Percentiles rank a stretch among this genome's conserved stretches.
These are phyloP conservation scores for Leptopilina clavipes DNA, from an alignment of 1,140 invertebrate species.

Conservation along the genomic window DNA sequence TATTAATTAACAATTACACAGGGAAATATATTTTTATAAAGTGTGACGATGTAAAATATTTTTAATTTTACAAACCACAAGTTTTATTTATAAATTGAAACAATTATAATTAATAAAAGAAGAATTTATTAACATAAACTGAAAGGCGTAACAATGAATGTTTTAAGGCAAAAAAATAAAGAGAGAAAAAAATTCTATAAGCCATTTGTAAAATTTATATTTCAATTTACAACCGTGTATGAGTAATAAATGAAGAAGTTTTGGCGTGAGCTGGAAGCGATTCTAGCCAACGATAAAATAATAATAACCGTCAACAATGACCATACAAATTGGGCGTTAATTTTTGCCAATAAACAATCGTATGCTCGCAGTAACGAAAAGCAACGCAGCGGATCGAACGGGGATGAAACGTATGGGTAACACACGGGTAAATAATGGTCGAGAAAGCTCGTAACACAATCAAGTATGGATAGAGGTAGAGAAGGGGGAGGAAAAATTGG, in stretches of 20 bases:
- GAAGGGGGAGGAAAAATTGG: no score
- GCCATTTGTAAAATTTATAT: background rate
- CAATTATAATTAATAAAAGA: no score
- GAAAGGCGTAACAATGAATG: background rate
- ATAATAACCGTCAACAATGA: constrained; percentile 69
- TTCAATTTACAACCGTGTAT: constrained; percentile 1
- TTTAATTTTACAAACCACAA: no score
- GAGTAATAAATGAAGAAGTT: constrained; percentile 40
- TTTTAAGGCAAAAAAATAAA: background rate
- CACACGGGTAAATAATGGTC: constrained; percentile 64
- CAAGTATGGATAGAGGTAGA: constrained; percentile 47
- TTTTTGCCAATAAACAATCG: constrained; percentile 73
- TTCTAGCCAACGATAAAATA: constrained; percentile 63
- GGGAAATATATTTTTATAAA: no score
- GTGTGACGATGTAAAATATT: no score
- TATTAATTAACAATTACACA: no score
- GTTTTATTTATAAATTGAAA: no score
- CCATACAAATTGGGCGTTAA: constrained; percentile 68
- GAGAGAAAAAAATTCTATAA: background rate
- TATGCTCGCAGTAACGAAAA: constrained; percentile 54
- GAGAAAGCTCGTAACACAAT: constrained; percentile 63
- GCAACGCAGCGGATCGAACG: constrained; percentile 43
- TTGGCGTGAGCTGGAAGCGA: constrained; percentile 48
- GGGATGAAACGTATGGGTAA: constrained; percentile 59
- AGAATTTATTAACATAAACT: no score